Evolutionary conservation across 2,113 vertebrate species (phyloP).

Genomic region (Macrotus californicus): DNA sequence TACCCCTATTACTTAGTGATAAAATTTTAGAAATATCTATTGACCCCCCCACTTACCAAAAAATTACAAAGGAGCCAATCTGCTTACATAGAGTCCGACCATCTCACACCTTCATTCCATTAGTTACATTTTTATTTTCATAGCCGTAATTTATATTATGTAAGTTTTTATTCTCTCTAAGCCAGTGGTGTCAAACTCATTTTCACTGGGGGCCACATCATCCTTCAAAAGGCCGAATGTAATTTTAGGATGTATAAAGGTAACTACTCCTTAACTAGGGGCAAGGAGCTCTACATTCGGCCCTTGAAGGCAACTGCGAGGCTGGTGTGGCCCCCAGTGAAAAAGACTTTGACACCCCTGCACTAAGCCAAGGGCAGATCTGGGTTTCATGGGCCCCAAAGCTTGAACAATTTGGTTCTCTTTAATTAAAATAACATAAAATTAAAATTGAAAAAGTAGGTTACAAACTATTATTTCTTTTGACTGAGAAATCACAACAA

Average conservation of each 20-base stretch:
- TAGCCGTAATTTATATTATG: not conserved
- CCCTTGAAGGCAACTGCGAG: too few relatives aligned
- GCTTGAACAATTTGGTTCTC: not conserved
- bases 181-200: too few relatives aligned
- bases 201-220: too few relatives aligned
- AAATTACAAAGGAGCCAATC: not conserved
- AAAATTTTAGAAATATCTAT: not conserved
- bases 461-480: not conserved
- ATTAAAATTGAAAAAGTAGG: not conserved
- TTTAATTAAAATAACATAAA: not conserved
- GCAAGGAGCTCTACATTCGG: too few relatives aligned
- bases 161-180: not conserved
- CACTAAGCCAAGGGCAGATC: not conserved
- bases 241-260: too few relatives aligned
- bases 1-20: not conserved
- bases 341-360: too few relatives aligned
- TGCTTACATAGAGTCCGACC: not conserved
- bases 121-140: not conserved
- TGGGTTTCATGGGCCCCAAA: not conserved
- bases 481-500: not conserved
- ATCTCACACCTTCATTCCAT: not conserved
- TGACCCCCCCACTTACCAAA: not conserved
- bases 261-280: too few relatives aligned
- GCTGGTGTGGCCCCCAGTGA: too few relatives aligned
- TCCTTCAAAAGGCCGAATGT: too few relatives aligned